These are phyloP conservation scores for Lacerta agilis DNA, from an alignment of 2,797 vertebrate genomes.

Conservation along the genomic window DNA sequence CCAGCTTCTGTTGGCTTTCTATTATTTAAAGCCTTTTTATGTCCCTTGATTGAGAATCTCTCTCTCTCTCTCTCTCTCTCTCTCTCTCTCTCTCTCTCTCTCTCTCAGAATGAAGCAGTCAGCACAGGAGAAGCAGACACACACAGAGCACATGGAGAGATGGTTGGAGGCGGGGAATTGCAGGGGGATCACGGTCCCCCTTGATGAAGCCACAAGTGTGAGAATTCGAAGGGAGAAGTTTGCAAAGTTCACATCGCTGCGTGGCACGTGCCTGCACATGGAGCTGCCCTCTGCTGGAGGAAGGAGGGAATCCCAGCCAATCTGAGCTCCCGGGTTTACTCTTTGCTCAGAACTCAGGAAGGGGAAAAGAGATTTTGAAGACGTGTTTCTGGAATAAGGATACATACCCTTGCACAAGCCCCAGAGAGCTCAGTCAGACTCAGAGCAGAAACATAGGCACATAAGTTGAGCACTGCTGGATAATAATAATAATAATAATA, in stretches of 20 bases:
- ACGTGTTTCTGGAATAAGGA: background rate
- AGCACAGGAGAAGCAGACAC: background rate
- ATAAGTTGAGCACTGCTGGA: no score
- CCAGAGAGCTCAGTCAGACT: no score
- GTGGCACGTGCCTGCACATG: fast-evolving
- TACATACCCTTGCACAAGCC: no score
- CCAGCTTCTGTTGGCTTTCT: background rate
- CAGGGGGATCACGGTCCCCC: no score
- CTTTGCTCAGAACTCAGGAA: background rate
- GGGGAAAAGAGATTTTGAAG: background rate
- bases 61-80: background rate
- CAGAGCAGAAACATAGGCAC: no score
- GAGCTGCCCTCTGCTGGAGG: slow-evolving; percentile 1
- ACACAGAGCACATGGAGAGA: no score
- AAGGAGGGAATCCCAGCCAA: background rate
- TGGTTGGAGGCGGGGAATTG: no score
- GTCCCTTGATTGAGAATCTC: background rate
- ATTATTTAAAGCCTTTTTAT: background rate
- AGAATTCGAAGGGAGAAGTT: background rate
- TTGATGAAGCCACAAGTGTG: no score
- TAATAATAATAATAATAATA: no score
- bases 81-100: background rate
- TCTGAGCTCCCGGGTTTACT: background rate
- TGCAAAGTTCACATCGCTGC: background rate
- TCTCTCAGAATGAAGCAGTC: background rate